These are phyloP conservation scores for Alca torda DNA, from an alignment of 2,797 vertebrate species.

Conservation along the genomic window DNA sequence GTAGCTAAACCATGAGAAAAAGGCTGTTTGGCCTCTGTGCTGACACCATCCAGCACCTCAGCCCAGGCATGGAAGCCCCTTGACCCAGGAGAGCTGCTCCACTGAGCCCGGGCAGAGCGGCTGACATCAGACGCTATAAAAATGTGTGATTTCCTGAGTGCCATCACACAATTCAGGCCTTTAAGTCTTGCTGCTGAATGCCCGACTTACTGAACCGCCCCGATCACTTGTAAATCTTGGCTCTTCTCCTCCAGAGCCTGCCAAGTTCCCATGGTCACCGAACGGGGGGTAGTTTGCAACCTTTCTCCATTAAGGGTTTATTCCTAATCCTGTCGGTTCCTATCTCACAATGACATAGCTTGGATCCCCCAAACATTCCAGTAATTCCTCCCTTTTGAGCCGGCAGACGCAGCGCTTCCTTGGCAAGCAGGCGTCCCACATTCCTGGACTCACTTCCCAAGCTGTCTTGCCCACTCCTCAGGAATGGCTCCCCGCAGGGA, in stretches of 20 bases:
- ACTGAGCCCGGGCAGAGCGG: not conserved
- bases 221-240: not conserved
- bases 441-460: constrained; percentile 55
- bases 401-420: not conserved
- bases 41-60: not conserved
- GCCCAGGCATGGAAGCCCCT: not conserved
- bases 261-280: not conserved
- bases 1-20: not conserved
- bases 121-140: not conserved
- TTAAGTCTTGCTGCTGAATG: not conserved
- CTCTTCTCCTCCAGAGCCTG: not conserved
- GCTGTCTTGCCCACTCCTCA: constrained; percentile 63
- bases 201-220: accelerated
- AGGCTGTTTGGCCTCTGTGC: not conserved
- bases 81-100: not conserved
- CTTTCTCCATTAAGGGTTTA: constrained; percentile 18
- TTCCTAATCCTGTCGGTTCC: constrained; percentile 39
- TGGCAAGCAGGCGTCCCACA: constrained; percentile 46
- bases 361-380: constrained; percentile 62
- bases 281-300: not conserved
- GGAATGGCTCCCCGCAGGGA: constrained; percentile 58
- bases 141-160: not conserved
- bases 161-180: not conserved
- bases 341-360: constrained; percentile 51
- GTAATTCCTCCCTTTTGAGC: constrained; percentile 50